phyloP scores from a whole-genome alignment of 2,113 vertebrate genomes.

The Suncus etruscus region DNA sequence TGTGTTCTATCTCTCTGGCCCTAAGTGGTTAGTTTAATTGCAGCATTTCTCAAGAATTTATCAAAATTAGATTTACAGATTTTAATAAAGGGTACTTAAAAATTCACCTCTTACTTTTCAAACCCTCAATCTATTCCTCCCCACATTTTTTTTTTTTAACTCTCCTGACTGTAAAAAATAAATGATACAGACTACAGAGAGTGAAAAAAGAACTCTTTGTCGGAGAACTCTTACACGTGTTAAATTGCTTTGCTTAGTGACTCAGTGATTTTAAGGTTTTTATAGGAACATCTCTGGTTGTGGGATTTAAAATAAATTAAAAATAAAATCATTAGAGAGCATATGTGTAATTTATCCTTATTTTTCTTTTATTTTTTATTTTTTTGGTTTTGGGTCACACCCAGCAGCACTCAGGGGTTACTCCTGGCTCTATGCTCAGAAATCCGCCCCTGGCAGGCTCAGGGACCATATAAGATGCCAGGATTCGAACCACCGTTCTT shows the following conservation, averaged over 20 bases:
- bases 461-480: too few species aligned
- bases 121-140: background rate
- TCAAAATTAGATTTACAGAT: background rate
- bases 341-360: background rate
- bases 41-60: conserved; percentile 27
- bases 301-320: too few species aligned
- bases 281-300: background rate
- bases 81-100: background rate
- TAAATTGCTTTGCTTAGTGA: background rate
- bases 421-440: too few species aligned
- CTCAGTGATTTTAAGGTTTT: conserved; percentile 11
- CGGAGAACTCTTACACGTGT: background rate
- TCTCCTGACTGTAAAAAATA: background rate
- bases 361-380: background rate
- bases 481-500: too few species aligned
- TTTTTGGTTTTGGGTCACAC: too few species aligned
- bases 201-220: background rate
- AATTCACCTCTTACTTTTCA: background rate
- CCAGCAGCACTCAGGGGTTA: too few species aligned
- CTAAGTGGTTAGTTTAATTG: background rate
- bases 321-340: background rate
- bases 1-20: too few species aligned
- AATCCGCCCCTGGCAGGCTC: too few species aligned
- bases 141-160: too few species aligned
- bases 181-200: too few species aligned